A percentile compares a stretch with the other conserved stretches of the same genome.
Conservation (phyloP, 2,113 vertebrate species). For the Bettongia penicillata region DNA sequence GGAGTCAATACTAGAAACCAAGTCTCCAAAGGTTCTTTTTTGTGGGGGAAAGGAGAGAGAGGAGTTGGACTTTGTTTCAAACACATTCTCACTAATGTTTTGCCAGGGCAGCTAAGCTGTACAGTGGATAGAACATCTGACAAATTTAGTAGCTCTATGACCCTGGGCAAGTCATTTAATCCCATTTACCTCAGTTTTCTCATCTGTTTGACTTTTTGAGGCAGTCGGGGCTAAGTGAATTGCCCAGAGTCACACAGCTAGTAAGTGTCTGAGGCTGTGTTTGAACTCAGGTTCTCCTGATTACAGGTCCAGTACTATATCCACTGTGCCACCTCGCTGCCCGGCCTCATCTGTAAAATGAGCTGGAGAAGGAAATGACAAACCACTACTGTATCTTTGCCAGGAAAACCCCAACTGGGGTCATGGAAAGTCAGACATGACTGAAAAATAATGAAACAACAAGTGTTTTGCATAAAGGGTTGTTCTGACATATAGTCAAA, state of each 20-base stretch:
- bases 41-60: neutral
- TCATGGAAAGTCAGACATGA: neutral
- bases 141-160: too few species aligned
- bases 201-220: neutral
- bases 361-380: neutral
- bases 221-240: neutral
- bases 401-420: neutral
- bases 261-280: neutral
- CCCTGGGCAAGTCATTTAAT: too few species aligned
- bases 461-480: neutral
- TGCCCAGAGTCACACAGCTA: neutral
- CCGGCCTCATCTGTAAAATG: neutral
- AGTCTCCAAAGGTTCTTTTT: neutral
- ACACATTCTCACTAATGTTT: neutral
- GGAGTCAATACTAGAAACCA: neutral
- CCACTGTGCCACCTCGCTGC: neutral
- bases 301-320: neutral
- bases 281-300: neutral
- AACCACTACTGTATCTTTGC: neutral
- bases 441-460: neutral
- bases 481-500: fast-evolving
- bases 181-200: neutral
- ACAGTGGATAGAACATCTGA: neutral
- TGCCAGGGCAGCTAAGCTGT: neutral
- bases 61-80: neutral